Conservation (phyloP, 2,797 vertebrate genomes). For the Malurus leucopterus region DNA sequence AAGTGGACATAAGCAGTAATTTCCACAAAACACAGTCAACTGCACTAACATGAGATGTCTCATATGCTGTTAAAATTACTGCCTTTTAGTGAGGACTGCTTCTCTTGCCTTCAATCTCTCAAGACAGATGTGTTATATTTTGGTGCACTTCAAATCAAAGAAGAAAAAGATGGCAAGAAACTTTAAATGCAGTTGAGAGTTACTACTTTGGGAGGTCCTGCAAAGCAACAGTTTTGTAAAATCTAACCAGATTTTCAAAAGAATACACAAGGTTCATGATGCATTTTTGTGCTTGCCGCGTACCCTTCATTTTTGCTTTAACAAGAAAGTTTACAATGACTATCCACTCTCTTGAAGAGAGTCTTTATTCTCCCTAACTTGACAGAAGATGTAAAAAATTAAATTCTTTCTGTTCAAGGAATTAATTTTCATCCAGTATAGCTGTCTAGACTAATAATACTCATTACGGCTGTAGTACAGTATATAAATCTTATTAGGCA, state of each 20-base stretch:
- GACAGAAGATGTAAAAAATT: slow-evolving; percentile 46
- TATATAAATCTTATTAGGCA: slow-evolving; percentile 59
- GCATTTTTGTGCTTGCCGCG: background rate
- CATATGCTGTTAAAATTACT: background rate
- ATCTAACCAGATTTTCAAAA: background rate
- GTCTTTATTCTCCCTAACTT: slow-evolving; percentile 26
- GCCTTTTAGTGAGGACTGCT: background rate
- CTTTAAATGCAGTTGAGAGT: background rate
- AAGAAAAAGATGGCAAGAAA: background rate
- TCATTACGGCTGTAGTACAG: slow-evolving; percentile 32
- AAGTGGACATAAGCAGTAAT: background rate
- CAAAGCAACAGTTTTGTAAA: background rate
- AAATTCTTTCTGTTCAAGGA: slow-evolving; percentile 51
- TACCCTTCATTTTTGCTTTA: background rate
- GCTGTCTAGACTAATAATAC: slow-evolving; percentile 55
- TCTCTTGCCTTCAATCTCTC: background rate
- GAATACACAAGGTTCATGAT: background rate
- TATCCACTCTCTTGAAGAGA: slow-evolving; percentile 2
- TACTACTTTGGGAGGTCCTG: background rate
- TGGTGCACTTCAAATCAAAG: background rate
- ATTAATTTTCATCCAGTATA: slow-evolving; percentile 61
- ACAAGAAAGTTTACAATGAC: slow-evolving; percentile 33
- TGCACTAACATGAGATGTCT: background rate
- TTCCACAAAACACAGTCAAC: background rate
- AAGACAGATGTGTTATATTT: background rate